Evolutionary conservation across 2,888 invertebrate species (phyloP), one percentile per base, ranked within the genome.

Genomic region (Heliconius ismenius): DNA sequence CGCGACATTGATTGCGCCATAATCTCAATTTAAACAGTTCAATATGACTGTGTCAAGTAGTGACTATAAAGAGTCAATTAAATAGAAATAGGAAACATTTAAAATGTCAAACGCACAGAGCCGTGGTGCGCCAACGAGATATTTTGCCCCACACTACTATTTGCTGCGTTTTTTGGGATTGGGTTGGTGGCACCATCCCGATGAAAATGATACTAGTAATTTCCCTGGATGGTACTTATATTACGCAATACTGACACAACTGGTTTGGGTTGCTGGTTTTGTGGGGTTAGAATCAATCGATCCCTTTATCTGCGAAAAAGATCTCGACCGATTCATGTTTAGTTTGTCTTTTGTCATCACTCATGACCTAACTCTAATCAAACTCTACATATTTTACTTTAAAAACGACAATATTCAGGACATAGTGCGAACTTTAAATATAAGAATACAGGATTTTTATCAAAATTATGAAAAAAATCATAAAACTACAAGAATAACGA

Each of bases 151-250:
- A 54, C 93, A 94, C 80, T 94, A 85, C 78, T 77, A 81, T n/a
- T 83, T 94, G 32, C 80, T 94, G 7, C 86, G 94, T 74, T 88
- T 90, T 74, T 83, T 93, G 7, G 93, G 93, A 0, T 81, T 94
- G 1, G 94, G 94, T 36, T 93, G 93, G 94, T 94, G 93, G 93
- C 94, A 94, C 80, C 89, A 91, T 73, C 93, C 94, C 0, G 92
- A 93, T 76, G 89, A 93, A 84, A 83, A 78, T 3, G 86, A 92
- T 24, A 89, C 86, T 0, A 83, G 83, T 6, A 94, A 94, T 80
- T 93, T 93, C 78, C 88, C 88, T 2, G 89, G 91, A 63, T 87
- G 86, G 83, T 94, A 94, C 76, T 75, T 93, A 2, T 92, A 89
- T 79, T 94, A 94, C 81, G 84, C 91, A 1, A 88, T 93, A 74